Evolutionary conservation across 2,888 invertebrate genomes (phyloP).

Genomic region (Bombylius discolor): DNA sequence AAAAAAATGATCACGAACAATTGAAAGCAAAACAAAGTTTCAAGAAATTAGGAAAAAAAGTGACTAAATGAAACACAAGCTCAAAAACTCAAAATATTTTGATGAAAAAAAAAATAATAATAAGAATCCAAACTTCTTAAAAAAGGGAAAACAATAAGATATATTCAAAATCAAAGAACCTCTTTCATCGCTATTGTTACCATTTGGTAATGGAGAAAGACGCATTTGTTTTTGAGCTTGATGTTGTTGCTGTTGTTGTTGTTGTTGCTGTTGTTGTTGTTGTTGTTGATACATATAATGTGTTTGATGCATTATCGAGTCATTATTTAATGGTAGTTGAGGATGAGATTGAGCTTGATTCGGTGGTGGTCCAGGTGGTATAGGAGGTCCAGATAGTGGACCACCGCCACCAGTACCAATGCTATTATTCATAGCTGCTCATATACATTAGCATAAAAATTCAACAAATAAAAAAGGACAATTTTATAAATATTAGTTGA

Average conservation of each 20-base stretch:
- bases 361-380: too few species aligned
- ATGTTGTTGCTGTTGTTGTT: slow-evolving; percentile 15
- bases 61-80: too few species aligned
- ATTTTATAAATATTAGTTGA: too few species aligned
- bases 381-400: too few species aligned
- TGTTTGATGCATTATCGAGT: neutral
- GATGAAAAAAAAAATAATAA: too few species aligned
- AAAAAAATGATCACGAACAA: neutral
- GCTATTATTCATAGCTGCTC: neutral
- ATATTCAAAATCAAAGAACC: too few species aligned
- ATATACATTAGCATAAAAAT: too few species aligned
- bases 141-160: too few species aligned
- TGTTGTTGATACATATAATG: slow-evolving; percentile 1
- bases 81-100: too few species aligned
- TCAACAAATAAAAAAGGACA: neutral
- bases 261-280: slow-evolving; percentile 30
- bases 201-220: slow-evolving; percentile 50
- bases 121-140: too few species aligned
- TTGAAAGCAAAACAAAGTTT: neutral
- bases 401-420: neutral
- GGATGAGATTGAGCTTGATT: neutral
- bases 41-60: neutral
- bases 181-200: slow-evolving; percentile 26
- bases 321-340: neutral
- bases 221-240: slow-evolving; percentile 41